Evolutionary conservation across 2,113 vertebrate species (phyloP).

Genomic region (Falcunculus frontatus): DNA sequence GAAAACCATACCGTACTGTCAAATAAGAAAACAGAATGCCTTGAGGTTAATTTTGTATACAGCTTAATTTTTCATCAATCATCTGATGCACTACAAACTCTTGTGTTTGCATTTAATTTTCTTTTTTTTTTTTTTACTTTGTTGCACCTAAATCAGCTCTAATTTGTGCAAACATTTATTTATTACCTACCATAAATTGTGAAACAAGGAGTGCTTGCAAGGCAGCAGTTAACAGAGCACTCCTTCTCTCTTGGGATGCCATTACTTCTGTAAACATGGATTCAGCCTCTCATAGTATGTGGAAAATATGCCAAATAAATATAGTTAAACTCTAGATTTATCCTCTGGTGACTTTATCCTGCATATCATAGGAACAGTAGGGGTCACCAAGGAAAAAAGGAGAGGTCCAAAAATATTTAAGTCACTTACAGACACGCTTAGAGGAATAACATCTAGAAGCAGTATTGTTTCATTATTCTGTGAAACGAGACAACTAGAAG

Average conservation of each 20-base stretch:
- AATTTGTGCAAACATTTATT: conserved; percentile 14
- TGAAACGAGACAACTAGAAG: not conserved
- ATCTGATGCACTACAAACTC: not conserved
- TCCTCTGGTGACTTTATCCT: not conserved
- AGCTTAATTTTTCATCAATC: not conserved
- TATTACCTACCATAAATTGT: not conserved
- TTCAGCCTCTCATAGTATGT: not conserved
- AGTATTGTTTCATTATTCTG: not conserved
- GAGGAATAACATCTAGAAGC: not conserved
- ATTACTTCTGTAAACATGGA: not conserved
- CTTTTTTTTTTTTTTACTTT: not conserved
- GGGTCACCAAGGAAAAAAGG: not conserved
- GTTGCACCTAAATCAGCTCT: not conserved
- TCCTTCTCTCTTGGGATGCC: not conserved
- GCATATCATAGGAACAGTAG: not conserved
- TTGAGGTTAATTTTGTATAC: not conserved
- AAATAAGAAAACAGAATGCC: not conserved
- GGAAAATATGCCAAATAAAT: not conserved
- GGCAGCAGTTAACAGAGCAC: not conserved
- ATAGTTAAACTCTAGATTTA: not conserved
- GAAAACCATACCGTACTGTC: not conserved
- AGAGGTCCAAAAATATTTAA: not conserved
- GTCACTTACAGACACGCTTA: not conserved
- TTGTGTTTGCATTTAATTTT: not conserved
- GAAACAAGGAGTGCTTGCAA: not conserved